A percentile compares a stretch with the other conserved stretches of the same genome.
Evolutionary conservation across 1,140 invertebrate species (phyloP).

Genomic region (Drosophila murphyi): DNA sequence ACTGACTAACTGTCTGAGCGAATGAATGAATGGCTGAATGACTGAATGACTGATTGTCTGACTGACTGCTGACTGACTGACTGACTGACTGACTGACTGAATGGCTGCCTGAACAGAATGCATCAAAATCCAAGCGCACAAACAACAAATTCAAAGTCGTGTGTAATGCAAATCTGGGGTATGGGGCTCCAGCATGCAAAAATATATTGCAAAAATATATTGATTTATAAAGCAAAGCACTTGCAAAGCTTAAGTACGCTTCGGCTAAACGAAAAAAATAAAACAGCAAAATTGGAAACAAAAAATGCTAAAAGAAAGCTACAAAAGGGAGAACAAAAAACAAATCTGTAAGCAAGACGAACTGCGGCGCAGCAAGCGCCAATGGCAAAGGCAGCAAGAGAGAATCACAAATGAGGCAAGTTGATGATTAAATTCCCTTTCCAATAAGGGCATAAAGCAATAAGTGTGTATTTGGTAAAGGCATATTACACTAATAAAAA

Average conservation of each 20-base stretch:
- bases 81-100: conserved; percentile 28
- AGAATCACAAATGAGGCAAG: conserved; percentile 48
- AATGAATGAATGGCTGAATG: neutral
- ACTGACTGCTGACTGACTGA: conserved; percentile 20
- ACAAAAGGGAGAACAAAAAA: conserved; percentile 20
- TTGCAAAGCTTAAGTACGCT: conserved; percentile 60
- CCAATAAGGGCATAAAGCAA: neutral
- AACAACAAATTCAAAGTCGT: conserved; percentile 43
- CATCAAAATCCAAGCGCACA: conserved; percentile 63
- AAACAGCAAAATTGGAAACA: neutral
- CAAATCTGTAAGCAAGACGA: conserved; percentile 58
- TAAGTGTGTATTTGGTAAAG: too few species aligned
- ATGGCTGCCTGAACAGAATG: conserved; percentile 42
- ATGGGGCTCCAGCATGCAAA: conserved; percentile 45
- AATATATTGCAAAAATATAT: conserved; percentile 76
- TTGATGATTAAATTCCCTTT: conserved; percentile 47
- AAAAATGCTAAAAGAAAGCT: conserved; percentile 26
- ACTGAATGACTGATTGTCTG: conserved; percentile 7
- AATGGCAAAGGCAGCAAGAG: conserved; percentile 50
- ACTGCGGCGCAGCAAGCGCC: conserved; percentile 53
- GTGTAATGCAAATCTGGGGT: conserved; percentile 9
- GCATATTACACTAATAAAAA: too few species aligned
- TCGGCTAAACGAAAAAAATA: conserved; percentile 14
- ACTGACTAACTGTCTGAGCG: conserved; percentile 35
- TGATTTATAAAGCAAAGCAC: conserved; percentile 71